These are phyloP conservation scores for Oasisia sp. DNA, from an alignment of 2,888 invertebrate genomes.

Conservation along the genomic window DNA sequence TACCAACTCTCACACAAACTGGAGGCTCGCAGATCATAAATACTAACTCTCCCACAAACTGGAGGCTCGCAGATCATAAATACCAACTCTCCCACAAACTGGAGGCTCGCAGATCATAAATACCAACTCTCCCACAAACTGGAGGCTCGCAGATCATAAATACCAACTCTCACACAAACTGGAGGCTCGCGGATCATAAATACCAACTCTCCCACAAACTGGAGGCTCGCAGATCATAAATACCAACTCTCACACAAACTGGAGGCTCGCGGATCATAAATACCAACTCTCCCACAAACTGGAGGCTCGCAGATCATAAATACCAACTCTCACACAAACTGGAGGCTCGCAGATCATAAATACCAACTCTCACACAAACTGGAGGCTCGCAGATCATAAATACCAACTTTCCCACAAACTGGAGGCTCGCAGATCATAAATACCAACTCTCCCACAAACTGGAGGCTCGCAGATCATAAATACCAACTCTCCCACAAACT, in stretches of 20 bases:
- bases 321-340: constrained; percentile 68
- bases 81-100: constrained; percentile 83
- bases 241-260: too few species aligned
- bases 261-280: too few species aligned
- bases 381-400: not conserved
- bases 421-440: not conserved
- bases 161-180: not conserved
- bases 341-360: constrained; percentile 68
- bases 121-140: not conserved
- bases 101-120: too few species aligned
- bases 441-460: not conserved
- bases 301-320: too few species aligned
- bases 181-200: not conserved
- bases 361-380: constrained; percentile 77
- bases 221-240: not conserved
- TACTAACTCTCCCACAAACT: too few species aligned
- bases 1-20: not conserved
- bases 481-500: not conserved
- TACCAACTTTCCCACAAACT: not conserved
- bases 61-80: too few species aligned
- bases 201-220: not conserved
- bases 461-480: not conserved
- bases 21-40: not conserved
- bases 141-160: not conserved
- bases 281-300: too few species aligned